Percentiles rank a stretch among this genome's conserved stretches.
These are phyloP conservation scores for Urophycis tenuis DNA, from an alignment of 2,797 vertebrate genomes.

Conservation along the genomic window DNA sequence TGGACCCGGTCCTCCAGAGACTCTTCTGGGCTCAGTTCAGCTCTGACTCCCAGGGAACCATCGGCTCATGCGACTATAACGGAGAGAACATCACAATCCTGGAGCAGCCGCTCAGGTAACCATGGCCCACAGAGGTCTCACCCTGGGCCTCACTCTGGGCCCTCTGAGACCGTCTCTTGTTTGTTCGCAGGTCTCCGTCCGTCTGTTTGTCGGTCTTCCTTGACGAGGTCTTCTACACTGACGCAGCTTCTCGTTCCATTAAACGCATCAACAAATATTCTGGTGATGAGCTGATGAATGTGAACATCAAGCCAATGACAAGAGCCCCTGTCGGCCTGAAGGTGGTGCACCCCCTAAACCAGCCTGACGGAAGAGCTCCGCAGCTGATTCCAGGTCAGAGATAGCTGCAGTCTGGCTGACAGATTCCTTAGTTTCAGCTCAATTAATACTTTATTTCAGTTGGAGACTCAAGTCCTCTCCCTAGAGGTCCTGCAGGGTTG, in stretches of 20 bases:
- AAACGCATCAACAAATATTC: constrained; percentile 77
- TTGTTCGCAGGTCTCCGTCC: constrained; percentile 61
- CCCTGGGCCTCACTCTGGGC: too few species aligned
- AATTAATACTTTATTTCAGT: neutral
- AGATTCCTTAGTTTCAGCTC: neutral
- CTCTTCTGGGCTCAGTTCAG: constrained; percentile 83
- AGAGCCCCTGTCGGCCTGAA: constrained; percentile 68
- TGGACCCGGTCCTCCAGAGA: constrained; percentile 70
- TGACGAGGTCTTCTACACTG: constrained; percentile 78
- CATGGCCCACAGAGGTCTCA: neutral
- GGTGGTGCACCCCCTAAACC: constrained; percentile 76
- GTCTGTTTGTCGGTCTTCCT: constrained; percentile 75
- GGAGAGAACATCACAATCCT: constrained; percentile 69
- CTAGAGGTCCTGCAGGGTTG: too few species aligned
- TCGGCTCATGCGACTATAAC: constrained; percentile 81
- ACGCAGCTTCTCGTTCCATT: constrained; percentile 67
- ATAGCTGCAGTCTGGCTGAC: neutral
- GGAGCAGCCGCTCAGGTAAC: constrained; percentile 69
- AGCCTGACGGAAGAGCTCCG: constrained; percentile 56
- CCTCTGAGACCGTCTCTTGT: neutral
- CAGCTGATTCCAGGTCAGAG: constrained; percentile 53
- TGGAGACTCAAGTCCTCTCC: neutral
- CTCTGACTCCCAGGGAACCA: constrained; percentile 51
- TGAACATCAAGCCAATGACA: constrained; percentile 64
- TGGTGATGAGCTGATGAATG: constrained; percentile 65